Base-by-base conservation (phyloP, 2,113 vertebrate species). In the Vireo altiloquus region DNA sequence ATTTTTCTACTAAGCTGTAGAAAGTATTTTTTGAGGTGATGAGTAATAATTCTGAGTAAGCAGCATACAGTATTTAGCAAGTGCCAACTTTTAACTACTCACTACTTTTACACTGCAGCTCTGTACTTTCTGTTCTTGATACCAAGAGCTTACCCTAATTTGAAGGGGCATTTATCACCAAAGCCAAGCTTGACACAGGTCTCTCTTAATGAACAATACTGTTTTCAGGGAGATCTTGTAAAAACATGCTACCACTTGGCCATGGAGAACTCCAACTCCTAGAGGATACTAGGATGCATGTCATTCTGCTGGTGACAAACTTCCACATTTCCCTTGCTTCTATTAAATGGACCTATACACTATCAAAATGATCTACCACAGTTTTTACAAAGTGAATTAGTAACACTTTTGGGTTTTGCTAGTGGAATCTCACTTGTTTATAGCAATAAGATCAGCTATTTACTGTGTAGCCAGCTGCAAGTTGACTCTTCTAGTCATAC, bases 201-300 rank as follows among this genome's bases (percentile, higher is more conserved):
- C 4, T 53, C 5, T 30, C 54, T 50, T 39, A 54, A n/a, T 3
- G 13, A 87, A 35, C 25, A 61, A 11, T 3, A 25, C 1, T 30
- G 14, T 49, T 37, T 79, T n/a, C 20, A 56, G 46, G 10, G 11
- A 92, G 18, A 68, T 4, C 6, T 30, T 27, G 5, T 5, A 53
- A 42, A 90, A 82, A 30, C 0, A 1, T 28, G 27, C 33, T 53
- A 28, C 21, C 27, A 35, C 10, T 33, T 24, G 66, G 52, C 10
- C 52, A 50, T 0, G 0, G 11, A 42, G 7, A 54, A 24, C 11
- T 63, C 1, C 1, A 1, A 74, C 9, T 87, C 44, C 24, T 39
- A 30, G 12, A 84, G 42, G 24, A n/a, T n/a, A n/a, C n/a, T n/a
- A 14, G 35, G 33, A 13, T 25, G 3, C 6, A 30, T 12, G 8